phyloP scores from a whole-genome alignment of 2,888 invertebrate genomes.

The Drosophila melanosoma region DNA sequence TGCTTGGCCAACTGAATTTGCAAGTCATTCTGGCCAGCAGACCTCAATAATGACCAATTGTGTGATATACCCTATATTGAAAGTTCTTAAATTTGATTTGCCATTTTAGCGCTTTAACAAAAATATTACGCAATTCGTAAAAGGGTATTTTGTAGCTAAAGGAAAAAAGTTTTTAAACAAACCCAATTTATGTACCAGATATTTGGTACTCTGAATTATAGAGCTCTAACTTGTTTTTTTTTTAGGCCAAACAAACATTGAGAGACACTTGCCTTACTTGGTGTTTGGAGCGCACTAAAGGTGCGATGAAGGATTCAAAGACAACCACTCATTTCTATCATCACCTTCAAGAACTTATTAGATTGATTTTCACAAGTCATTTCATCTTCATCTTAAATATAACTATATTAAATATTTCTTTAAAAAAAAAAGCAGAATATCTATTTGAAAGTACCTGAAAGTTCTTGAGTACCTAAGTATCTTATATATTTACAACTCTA shows the following conservation, averaged over 20 bases:
- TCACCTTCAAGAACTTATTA: background rate
- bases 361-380: background rate
- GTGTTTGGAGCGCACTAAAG: slow-evolving; percentile 21
- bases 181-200: background rate
- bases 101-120: background rate
- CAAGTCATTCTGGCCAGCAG: slow-evolving; percentile 60
- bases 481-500: background rate
- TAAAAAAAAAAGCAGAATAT: fast-evolving
- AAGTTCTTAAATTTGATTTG: background rate
- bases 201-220: no score
- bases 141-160: background rate
- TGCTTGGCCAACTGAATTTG: slow-evolving; percentile 44
- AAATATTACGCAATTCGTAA: background rate
- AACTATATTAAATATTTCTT: no score
- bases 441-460: background rate
- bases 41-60: slow-evolving; percentile 55
- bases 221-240: background rate
- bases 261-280: slow-evolving; percentile 18
- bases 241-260: background rate
- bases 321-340: background rate
- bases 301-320: background rate
- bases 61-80: background rate
- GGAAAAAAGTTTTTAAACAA: background rate
- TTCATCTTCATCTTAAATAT: background rate
- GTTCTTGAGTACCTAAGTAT: background rate